Base-by-base conservation (phyloP, 1,140 invertebrate species). In the Dreissena polymorpha region DNA sequence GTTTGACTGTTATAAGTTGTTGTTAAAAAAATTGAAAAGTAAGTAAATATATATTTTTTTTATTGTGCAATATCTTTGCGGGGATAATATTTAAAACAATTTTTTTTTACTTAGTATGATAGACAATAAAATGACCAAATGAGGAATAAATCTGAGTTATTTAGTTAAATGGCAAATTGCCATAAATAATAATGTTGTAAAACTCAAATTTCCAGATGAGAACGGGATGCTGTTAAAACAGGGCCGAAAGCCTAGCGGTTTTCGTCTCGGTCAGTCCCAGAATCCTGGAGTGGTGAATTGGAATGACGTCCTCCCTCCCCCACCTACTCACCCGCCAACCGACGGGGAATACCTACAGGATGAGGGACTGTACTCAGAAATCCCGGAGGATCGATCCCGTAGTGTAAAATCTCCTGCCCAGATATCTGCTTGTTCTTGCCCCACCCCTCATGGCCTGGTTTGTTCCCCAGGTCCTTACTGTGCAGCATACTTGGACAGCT, bases 231-330 rank as follows among this genome's bases (percentile, higher is more conserved):
- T 89, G 50, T 60, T 90, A 2, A 89, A 90, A 74, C 85, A 89
- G 73, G 86, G 71, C 72, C 85, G 85, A 16, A 86, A 74, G 49
- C n/a, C 91, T 92, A 18, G 90, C 92, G 87, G 92, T 93, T 29
- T 70, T 25, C n/a, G 78, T 63, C 68, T 78, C 25, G 75, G 78
- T 39, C 50, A 81, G 71, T 39, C 64, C 64, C 64, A 78, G 79
- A 88, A 87, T 76, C 86, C 86, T 73, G 75, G 87, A 6, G 91
- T 95, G 74, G 95, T 96, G 0, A 96, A 96, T 91, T 96, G 95
- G 95, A 95, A 95, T 49, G 96, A 96, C 71, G 69, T 90, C n/a
- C 92, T 96, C 25, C 96, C 96, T 16, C 96, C 96, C 55, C 96
- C 96, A 1, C 96, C 96, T 0, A 95, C 96, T 83, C 95, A 96